Percentiles rank a stretch among this genome's conserved stretches.
Evolutionary conservation across 2,888 invertebrate genomes (phyloP).

Genomic region (Dicranocentrus wangi): DNA sequence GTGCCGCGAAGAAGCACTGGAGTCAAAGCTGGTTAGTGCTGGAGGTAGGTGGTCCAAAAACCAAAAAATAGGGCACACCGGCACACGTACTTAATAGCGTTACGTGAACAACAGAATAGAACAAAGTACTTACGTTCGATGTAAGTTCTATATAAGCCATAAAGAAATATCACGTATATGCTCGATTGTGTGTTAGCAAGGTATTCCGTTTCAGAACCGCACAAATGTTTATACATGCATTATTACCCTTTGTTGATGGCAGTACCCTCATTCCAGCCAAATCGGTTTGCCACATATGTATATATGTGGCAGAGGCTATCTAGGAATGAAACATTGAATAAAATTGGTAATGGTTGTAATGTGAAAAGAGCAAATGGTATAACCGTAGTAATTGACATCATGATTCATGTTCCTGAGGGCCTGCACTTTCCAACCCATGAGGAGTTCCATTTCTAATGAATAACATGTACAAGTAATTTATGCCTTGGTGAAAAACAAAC

Average conservation of each 20-base stretch:
- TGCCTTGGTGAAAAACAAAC: constrained; percentile 27
- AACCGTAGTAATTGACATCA: constrained; percentile 46
- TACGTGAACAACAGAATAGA: too few species aligned
- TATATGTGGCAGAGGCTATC: not conserved
- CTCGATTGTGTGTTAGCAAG: too few species aligned
- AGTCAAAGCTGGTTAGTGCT: constrained; percentile 14
- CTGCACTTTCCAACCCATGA: constrained; percentile 14
- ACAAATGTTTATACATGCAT: too few species aligned
- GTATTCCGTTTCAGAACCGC: too few species aligned
- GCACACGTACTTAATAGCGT: not conserved
- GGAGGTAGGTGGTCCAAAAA: not conserved
- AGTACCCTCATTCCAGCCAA: too few species aligned
- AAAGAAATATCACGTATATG: too few species aligned
- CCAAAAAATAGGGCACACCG: constrained; percentile 28
- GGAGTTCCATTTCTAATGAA: constrained; percentile 32
- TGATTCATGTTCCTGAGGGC: constrained; percentile 35
- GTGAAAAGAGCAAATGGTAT: not conserved
- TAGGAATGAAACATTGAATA: constrained; percentile 14
- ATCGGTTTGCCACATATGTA: too few species aligned
- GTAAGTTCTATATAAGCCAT: too few species aligned
- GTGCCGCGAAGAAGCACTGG: constrained; percentile 17
- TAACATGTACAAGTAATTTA: constrained; percentile 23
- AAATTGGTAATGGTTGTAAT: too few species aligned
- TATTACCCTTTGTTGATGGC: too few species aligned
- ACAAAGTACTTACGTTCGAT: too few species aligned